phyloP scores from a whole-genome alignment of 1,140 invertebrate genomes.

The Psilanteris sp. region DNA sequence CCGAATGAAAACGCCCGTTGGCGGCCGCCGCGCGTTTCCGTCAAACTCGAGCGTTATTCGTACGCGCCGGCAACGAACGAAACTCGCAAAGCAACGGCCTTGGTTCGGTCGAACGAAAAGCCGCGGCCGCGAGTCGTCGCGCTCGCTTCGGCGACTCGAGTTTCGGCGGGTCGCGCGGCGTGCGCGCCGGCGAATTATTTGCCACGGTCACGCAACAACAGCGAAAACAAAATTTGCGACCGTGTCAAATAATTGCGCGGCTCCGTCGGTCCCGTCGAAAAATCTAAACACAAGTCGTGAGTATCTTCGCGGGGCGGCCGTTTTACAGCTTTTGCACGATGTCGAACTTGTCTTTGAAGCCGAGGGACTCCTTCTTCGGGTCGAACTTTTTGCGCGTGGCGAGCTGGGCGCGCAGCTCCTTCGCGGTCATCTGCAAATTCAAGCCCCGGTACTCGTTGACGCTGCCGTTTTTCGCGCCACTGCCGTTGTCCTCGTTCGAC shows the following conservation, averaged over 20 bases:
- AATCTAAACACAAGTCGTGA: conserved; percentile 11
- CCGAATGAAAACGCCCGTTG: no score
- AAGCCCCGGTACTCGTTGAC: conserved; percentile 75
- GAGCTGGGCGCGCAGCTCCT: conserved; percentile 91
- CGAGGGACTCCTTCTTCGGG: conserved; percentile 92
- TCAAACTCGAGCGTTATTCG: no score
- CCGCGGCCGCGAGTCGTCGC: no score
- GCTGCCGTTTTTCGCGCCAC: conserved; percentile 58
- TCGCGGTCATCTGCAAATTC: conserved; percentile 92
- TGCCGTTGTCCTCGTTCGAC: conserved; percentile 62
- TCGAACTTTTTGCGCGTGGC: conserved; percentile 92
- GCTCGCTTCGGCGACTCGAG: no score
- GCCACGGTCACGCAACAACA: conserved; percentile 7
- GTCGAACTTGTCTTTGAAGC: conserved; percentile 94
- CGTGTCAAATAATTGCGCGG: conserved; percentile 5
- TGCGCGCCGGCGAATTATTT: conserved; percentile 16
- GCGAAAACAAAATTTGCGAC: conserved; percentile 9
- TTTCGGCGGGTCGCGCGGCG: no score
- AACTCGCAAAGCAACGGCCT: no score
- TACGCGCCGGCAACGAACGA: no score
- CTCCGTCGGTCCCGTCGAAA: conserved; percentile 4
- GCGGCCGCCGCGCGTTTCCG: no score
- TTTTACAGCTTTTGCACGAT: conserved; percentile 92
- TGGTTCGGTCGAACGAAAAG: no score
- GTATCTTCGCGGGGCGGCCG: conserved; percentile 2